A percentile compares a stretch with the other conserved stretches of the same genome.
Conservation (phyloP, 2,888 invertebrate species). For the Cheilosia grossa region DNA sequence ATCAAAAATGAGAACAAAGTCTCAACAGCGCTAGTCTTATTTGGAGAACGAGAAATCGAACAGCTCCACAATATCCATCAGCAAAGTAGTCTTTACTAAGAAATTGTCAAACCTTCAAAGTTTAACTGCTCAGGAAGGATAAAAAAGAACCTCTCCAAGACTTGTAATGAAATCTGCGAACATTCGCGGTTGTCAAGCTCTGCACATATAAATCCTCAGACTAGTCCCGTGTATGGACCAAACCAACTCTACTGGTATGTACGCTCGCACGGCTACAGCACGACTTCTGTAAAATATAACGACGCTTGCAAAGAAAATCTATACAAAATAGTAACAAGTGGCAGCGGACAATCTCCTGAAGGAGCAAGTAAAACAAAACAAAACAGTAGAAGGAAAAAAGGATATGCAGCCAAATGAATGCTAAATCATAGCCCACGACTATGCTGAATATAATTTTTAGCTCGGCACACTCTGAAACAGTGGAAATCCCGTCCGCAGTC, state of each 20-base stretch:
- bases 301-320: slow-evolving; percentile 30
- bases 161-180: neutral
- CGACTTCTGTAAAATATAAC: slow-evolving; percentile 12
- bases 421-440: slow-evolving; percentile 79
- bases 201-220: neutral
- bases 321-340: slow-evolving; percentile 48
- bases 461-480: slow-evolving; percentile 49
- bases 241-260: no score
- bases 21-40: neutral
- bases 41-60: neutral
- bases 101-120: slow-evolving; percentile 15
- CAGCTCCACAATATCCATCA: neutral
- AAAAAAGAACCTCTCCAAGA: neutral
- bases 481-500: slow-evolving; percentile 37
- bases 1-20: neutral
- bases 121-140: neutral
- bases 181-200: slow-evolving; percentile 5
- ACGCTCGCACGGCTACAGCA: no score
- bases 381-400: slow-evolving; percentile 15
- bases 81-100: neutral
- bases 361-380: slow-evolving; percentile 19
- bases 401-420: slow-evolving; percentile 77
- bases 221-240: neutral
- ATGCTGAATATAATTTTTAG: slow-evolving; percentile 57
- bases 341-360: slow-evolving; percentile 48